Base-by-base conservation (phyloP, 2,888 invertebrate genomes). In the Cantharis rustica region DNA sequence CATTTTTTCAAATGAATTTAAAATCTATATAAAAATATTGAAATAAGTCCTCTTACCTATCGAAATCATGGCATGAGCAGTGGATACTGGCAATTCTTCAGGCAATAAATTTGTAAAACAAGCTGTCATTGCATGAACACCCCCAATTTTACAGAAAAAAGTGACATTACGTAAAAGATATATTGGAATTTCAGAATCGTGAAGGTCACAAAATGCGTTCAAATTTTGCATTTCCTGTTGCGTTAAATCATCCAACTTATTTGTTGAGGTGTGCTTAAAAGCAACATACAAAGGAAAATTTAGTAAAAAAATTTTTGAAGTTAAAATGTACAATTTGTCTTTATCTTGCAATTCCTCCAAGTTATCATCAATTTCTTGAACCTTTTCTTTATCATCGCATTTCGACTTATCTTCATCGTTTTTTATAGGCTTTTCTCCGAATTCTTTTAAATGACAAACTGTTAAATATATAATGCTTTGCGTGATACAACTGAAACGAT, bases 101-200 rank as follows among this genome's bases (percentile, higher is more conserved):
- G 96, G 94, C 80, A 91, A 90, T 68, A 93, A 91, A 87, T 92
- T 90, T 83, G 95, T 95, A 89, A 98, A 97, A 86, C 96, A 96
- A 73, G 93, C 90, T 27, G 95, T 94, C 93, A 98, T 95, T 47
- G 96, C 93, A 85, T 94, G 93, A 77, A 98, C 93, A 26, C 97
- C 98, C 77, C 96, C 96, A 80, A 94, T 92, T 87, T 97, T 96
- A 88, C 97, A 97, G 89, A 98, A 98, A 84, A 96, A 91, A 83
- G 95, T 95, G n/a, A 98, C 97, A 89, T 98, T 97, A 75, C 96
- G 92, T 77, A 98, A 90, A 80, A 98, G 90, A 87, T 95, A 96
- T 76, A 96, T 94, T 23, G 97, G 96, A 85, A 97, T 95, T 88
- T 98, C 98, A 73, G 96, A 95, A 88, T 98, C 98, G 89, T 97